Evolutionary conservation across 2,113 vertebrate genomes (phyloP).

Genomic region (Nibea coibor): DNA sequence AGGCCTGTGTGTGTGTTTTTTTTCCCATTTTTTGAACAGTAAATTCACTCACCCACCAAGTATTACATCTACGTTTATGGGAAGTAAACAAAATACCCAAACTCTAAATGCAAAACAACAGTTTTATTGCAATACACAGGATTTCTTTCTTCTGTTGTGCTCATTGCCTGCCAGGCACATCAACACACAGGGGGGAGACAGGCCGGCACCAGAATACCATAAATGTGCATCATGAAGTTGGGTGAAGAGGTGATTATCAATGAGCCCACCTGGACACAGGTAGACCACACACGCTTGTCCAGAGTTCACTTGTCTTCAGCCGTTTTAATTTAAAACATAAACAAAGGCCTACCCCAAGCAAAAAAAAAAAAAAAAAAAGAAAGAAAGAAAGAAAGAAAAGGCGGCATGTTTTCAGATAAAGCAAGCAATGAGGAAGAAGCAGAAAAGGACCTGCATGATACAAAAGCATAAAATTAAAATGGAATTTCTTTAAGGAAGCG

Average conservation of each 20-base stretch:
- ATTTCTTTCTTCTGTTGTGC: slow-evolving; percentile 68
- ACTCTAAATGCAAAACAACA: slow-evolving; percentile 82
- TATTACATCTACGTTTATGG: background rate
- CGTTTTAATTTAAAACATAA: slow-evolving; percentile 87
- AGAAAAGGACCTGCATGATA: slow-evolving; percentile 72
- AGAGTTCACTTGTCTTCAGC: slow-evolving; percentile 78
- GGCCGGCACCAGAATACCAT: slow-evolving; percentile 68
- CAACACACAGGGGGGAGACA: slow-evolving; percentile 58
- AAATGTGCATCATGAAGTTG: slow-evolving; percentile 60
- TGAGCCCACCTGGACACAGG: slow-evolving; percentile 59
- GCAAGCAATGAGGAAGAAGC: slow-evolving; percentile 69
- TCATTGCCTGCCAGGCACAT: slow-evolving; percentile 75
- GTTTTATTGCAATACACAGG: slow-evolving; percentile 87
- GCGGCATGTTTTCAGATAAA: slow-evolving; percentile 65
- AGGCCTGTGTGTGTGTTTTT: background rate
- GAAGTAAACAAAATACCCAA: slow-evolving; percentile 35
- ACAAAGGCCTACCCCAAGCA: slow-evolving; percentile 74
- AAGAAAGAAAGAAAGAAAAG: background rate
- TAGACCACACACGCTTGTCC: slow-evolving; percentile 59
- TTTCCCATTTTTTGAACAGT: background rate
- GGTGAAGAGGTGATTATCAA: slow-evolving; percentile 55
- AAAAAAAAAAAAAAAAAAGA: slow-evolving; percentile 28
- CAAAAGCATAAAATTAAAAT: slow-evolving; percentile 62
- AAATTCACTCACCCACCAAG: background rate
- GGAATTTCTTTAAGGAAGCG: slow-evolving; percentile 64